A percentile compares a stretch with the other conserved stretches of the same genome.
phyloP scores from a whole-genome alignment of 1,140 invertebrate genomes.

The Callitettix versicolor region DNA sequence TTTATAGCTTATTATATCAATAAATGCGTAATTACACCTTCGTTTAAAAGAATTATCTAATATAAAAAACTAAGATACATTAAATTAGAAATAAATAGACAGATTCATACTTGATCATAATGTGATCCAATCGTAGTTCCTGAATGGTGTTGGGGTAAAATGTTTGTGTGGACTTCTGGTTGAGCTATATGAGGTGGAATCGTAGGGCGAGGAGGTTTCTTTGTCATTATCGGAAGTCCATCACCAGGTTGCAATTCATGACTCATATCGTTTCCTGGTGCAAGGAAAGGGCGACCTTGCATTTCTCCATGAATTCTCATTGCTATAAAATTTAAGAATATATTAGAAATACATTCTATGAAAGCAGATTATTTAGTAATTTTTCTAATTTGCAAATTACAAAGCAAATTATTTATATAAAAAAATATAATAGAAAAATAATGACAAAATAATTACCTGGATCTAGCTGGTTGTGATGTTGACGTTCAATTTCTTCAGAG shows the following conservation, averaged over 20 bases:
- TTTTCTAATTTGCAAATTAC: neutral
- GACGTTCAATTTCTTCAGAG: slow-evolving; percentile 56
- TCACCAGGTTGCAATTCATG: slow-evolving; percentile 33
- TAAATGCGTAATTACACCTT: too few relatives aligned
- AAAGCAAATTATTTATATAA: neutral
- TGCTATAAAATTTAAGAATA: neutral
- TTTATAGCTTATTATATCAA: too few relatives aligned
- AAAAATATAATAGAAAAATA: neutral
- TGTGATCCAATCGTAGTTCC: slow-evolving; percentile 25
- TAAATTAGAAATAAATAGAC: too few relatives aligned
- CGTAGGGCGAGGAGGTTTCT: slow-evolving; percentile 9
- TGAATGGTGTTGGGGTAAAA: slow-evolving; percentile 24
- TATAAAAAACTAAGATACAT: too few relatives aligned
- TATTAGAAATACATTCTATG: neutral
- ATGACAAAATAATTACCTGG: slow-evolving; percentile 28
- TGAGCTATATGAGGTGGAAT: neutral
- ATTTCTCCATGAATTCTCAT: slow-evolving; percentile 18
- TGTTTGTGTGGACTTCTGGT: slow-evolving; percentile 20
- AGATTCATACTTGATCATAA: slow-evolving; percentile 28
- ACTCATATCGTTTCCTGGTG: slow-evolving; percentile 46
- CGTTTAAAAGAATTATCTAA: too few relatives aligned
- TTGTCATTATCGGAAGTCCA: neutral
- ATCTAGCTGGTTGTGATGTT: slow-evolving; percentile 28
- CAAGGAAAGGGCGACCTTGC: slow-evolving; percentile 27
- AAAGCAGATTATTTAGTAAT: neutral